Evolutionary conservation across 2,888 invertebrate species (phyloP).

Genomic region (Diploptera punctata): DNA sequence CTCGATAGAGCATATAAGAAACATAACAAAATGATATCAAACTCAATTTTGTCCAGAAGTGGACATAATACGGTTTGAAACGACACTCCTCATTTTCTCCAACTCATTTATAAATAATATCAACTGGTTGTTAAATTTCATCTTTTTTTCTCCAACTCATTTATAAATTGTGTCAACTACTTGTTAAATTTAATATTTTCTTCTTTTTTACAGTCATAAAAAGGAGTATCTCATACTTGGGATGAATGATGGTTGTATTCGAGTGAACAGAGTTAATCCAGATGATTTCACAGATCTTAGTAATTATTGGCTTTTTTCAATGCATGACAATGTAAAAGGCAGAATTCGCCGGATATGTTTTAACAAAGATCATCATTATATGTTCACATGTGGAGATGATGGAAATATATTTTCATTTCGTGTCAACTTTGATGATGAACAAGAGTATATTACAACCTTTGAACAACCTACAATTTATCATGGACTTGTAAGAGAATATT

Average conservation of each 20-base stretch:
- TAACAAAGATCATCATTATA: conserved; percentile 60
- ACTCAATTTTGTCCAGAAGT: no score
- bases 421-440: conserved; percentile 59
- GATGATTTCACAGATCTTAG: conserved; percentile 61
- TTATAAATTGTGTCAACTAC: no score
- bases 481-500: conserved; percentile 5
- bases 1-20: no score
- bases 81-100: no score
- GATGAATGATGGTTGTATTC: conserved; percentile 65
- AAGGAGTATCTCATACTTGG: conserved; percentile 64
- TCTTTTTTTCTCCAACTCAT: no score
- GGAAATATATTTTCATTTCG: conserved; percentile 78
- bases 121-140: no score
- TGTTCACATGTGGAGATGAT: conserved; percentile 73
- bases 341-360: conserved; percentile 68
- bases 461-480: not conserved
- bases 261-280: conserved; percentile 60
- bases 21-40: no score
- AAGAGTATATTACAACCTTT: not conserved
- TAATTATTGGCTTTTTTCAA: conserved; percentile 72
- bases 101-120: no score
- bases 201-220: conserved; percentile 54
- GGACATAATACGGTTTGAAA: no score
- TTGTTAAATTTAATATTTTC: not conserved
- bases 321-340: conserved; percentile 79